Base-by-base conservation (phyloP, 92 coral and sea anemone genomes). In the Phymanthus crucifer region DNA sequence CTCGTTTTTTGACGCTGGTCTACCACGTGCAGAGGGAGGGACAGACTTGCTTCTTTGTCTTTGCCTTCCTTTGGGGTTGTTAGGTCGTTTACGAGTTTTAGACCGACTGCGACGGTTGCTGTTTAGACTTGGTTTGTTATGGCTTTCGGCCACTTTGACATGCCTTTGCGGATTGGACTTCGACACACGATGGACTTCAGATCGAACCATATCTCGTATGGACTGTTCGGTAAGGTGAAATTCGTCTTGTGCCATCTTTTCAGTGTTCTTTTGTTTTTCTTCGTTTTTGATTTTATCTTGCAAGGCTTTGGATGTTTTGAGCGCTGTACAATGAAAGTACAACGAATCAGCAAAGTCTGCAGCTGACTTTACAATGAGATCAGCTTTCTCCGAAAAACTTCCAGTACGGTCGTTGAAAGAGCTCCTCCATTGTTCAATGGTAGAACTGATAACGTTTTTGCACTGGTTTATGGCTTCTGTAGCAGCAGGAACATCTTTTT, bases 271-370 rank as follows among this genome's bases (percentile, higher is more conserved):
- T 79, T 72, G 19, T 34, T 84, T 57, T 56, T 84, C 73, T 68
- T 82, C 86, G 36, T 36, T 78, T 36, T 84, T 84, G 56, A 71
- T 35, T 47, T 47, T 50, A 32, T 72, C 86, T 36, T 64, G 80
- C 56, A 84, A 68, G 77, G 71, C 43, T 57, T 84, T 78, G 3
- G 88, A 84, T 24, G 88, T 78, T 11, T 73, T 43, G 11, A 78
- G 14, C 31, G 88, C 84, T 69, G 34, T 57, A 73, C 71, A 84
- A 27, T 82, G 45, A 11, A 78, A 84, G 68, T 84, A 84, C 73
- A 84, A 84, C 17, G 78, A 40, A 40, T 84, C 88, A 33, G 77
- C 84, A 40, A 84, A 71, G 6, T 56, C 47, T 36, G 70, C 78
- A 21, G 73, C 82, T 23, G 82, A 80, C 37, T 23, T 79, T 2